phyloP scores from a whole-genome alignment of 2,888 invertebrate genomes.

The Coelopa pilipes region DNA sequence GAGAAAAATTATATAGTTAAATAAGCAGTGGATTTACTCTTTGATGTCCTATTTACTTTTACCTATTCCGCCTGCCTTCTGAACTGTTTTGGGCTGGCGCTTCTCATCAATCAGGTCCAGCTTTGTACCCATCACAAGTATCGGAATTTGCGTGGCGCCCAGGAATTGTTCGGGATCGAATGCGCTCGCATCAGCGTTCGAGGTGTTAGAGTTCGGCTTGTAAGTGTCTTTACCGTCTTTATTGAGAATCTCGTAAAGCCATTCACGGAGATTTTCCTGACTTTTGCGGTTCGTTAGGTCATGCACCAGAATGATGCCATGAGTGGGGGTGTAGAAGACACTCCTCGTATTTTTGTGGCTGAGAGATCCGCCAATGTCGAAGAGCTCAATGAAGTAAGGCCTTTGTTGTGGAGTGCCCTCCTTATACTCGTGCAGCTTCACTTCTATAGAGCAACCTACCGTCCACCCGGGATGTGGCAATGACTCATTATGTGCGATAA shows the following conservation, averaged over 20 bases:
- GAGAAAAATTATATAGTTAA: not conserved
- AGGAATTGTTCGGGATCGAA: conserved; percentile 89
- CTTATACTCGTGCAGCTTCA: conserved; percentile 93
- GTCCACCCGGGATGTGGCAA: conserved; percentile 92
- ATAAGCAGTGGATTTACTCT: not conserved
- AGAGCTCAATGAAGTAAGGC: conserved; percentile 92
- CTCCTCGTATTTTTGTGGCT: conserved; percentile 92
- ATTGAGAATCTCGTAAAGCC: conserved; percentile 90
- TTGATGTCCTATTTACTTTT: conserved; percentile 42
- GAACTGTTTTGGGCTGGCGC: conserved; percentile 68
- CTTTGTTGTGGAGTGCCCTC: conserved; percentile 93
- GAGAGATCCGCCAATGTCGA: conserved; percentile 96
- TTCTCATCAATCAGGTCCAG: conserved; percentile 84
- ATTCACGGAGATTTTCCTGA: conserved; percentile 90
- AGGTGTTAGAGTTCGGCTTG: conserved; percentile 49
- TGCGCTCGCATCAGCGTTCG: conserved; percentile 40
- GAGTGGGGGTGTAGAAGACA: conserved; percentile 93
- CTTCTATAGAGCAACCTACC: conserved; percentile 95
- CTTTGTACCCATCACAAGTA: conserved; percentile 94
- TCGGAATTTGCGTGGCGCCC: conserved; percentile 89
- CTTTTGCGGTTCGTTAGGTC: conserved; percentile 97
- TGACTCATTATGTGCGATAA: conserved; percentile 89
- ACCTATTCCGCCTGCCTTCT: conserved; percentile 65
- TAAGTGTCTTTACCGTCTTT: conserved; percentile 71
- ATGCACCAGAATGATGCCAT: conserved; percentile 96